These are phyloP conservation scores for Onychomys leucogaster DNA, from an alignment of 2,797 vertebrate species.

Conservation along the genomic window DNA sequence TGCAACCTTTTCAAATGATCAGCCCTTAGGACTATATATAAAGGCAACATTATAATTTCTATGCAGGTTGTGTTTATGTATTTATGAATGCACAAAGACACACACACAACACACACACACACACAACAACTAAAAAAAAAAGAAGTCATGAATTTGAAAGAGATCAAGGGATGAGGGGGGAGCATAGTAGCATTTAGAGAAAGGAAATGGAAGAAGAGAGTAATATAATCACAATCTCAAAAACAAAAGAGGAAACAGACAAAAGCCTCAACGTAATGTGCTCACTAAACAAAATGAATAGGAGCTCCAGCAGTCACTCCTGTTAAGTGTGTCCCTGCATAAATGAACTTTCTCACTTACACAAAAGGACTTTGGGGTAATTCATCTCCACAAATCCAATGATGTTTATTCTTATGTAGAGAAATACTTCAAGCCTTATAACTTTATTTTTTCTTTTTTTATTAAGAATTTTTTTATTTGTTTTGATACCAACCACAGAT, in stretches of 20 bases:
- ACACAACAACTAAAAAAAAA: not conserved
- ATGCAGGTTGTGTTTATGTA: not conserved
- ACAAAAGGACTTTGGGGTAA: not conserved
- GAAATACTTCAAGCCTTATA: constrained; percentile 21
- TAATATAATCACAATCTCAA: not conserved
- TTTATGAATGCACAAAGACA: not conserved
- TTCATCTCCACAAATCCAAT: not conserved
- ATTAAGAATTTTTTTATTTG: too few relatives aligned
- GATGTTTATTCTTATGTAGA: constrained; percentile 17
- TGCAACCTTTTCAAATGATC: not conserved
- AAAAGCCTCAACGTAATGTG: not conserved
- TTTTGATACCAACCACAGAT: too few relatives aligned
- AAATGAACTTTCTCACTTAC: not conserved
- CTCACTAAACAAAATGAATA: not conserved
- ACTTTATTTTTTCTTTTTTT: not conserved
- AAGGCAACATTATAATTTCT: not conserved
- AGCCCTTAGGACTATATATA: too few relatives aligned
- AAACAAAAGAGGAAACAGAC: not conserved
- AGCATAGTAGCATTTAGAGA: not conserved
- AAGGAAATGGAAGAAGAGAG: not conserved
- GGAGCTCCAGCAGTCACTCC: not conserved
- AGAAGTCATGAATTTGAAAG: not conserved
- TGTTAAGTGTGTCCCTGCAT: not conserved
- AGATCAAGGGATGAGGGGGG: too few relatives aligned
- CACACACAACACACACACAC: not conserved